Percentiles rank a stretch among this genome's conserved stretches.
Conservation (phyloP, 2,113 vertebrate species). For the Bettongia penicillata region DNA sequence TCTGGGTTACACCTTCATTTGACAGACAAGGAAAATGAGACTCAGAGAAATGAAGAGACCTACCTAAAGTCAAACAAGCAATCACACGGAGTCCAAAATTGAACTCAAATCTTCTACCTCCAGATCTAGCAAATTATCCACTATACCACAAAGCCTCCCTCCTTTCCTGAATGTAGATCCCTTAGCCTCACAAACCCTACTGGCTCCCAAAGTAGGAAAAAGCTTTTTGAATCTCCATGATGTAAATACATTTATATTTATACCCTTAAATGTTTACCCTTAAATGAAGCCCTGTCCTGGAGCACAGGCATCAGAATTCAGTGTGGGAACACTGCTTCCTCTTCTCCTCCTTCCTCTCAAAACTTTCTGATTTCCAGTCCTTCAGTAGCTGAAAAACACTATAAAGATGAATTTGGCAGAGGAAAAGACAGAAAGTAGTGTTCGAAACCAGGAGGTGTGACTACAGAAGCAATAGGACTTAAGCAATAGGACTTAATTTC, state of each 20-base stretch:
- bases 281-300: background rate
- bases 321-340: background rate
- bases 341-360: background rate
- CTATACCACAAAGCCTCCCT: background rate
- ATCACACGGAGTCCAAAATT: background rate
- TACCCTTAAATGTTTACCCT: no score
- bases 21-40: background rate
- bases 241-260: no score
- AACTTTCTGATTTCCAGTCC: slow-evolving; percentile 30
- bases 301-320: background rate
- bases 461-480: background rate
- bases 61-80: background rate
- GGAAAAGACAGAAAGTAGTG: slow-evolving; percentile 10
- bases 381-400: slow-evolving; percentile 35
- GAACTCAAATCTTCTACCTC: background rate
- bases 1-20: background rate
- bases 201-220: background rate
- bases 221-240: background rate
- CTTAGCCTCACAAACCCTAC: background rate
- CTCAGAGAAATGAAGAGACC: background rate
- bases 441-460: background rate
- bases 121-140: background rate
- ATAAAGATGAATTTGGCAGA: slow-evolving; percentile 3
- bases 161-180: background rate
- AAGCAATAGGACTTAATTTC: slow-evolving; percentile 2